Conservation (phyloP, 2,797 vertebrate species). For the Hybognathus amarus region DNA sequence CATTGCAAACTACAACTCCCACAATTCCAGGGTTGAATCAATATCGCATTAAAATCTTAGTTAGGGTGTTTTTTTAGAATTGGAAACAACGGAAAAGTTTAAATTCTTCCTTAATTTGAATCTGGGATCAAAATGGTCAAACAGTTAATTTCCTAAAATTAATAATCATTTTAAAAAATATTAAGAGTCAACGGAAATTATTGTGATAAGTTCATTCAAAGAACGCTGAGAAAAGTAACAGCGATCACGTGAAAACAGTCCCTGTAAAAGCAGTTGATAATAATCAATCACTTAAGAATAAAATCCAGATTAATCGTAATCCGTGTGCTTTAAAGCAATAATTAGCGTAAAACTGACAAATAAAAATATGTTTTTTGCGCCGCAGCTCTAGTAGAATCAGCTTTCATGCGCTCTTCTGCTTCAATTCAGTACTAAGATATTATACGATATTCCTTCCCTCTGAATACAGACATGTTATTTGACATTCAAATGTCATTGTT, state of each 20-base stretch:
- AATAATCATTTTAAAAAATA: background rate
- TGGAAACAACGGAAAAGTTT: background rate
- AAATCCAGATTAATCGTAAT: background rate
- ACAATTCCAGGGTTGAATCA: background rate
- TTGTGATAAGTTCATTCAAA: background rate
- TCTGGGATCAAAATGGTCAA: background rate
- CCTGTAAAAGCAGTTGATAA: background rate
- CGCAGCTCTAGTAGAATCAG: background rate
- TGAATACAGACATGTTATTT: conserved; percentile 43
- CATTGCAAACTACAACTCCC: background rate
- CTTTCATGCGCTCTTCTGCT: background rate
- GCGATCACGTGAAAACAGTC: background rate
- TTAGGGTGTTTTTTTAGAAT: background rate
- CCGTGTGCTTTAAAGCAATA: background rate
- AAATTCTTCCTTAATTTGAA: background rate
- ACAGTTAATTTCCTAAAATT: background rate
- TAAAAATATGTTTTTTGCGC: background rate
- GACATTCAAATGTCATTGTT: background rate
- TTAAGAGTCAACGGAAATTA: too few species aligned
- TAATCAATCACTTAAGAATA: background rate
- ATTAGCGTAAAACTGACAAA: background rate
- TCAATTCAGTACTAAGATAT: background rate
- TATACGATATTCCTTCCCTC: background rate
- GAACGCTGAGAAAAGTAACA: background rate
- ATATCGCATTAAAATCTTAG: too few species aligned